Conservation (phyloP, 2,888 invertebrate species). For the Idaea aversata region DNA sequence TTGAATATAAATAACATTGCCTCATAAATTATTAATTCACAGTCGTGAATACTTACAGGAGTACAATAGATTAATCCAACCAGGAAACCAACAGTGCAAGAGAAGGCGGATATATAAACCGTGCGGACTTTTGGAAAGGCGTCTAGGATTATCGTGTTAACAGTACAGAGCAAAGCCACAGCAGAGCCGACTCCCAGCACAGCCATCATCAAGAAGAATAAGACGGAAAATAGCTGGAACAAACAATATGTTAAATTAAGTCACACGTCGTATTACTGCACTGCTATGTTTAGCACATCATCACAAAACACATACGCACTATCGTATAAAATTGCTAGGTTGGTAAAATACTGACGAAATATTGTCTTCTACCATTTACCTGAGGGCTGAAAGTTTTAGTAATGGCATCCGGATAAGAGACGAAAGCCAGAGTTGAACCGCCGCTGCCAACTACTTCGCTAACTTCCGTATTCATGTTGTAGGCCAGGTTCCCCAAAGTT, state of each 20-base stretch:
- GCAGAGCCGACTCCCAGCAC: slow-evolving; percentile 84
- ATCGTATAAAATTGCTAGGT: no score
- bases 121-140: slow-evolving; percentile 72
- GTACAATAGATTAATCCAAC: slow-evolving; percentile 78
- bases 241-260: slow-evolving; percentile 15
- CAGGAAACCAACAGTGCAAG: slow-evolving; percentile 73
- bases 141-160: slow-evolving; percentile 81
- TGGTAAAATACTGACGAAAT: no score
- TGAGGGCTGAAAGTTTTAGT: slow-evolving; percentile 84
- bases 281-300: not conserved
- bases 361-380: slow-evolving; percentile 39
- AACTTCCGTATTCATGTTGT: slow-evolving; percentile 76
- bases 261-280: not conserved
- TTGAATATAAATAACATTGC: not conserved
- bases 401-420: slow-evolving; percentile 87
- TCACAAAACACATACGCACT: not conserved
- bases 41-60: not conserved
- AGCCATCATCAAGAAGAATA: slow-evolving; percentile 86
- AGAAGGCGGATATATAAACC: slow-evolving; percentile 72
- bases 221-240: slow-evolving; percentile 79
- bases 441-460: slow-evolving; percentile 80
- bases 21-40: not conserved
- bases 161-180: slow-evolving; percentile 80
- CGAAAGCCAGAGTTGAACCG: slow-evolving; percentile 85
- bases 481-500: slow-evolving; percentile 85